phyloP scores from a whole-genome alignment of 2,113 vertebrate genomes.

The Strix aluco region DNA sequence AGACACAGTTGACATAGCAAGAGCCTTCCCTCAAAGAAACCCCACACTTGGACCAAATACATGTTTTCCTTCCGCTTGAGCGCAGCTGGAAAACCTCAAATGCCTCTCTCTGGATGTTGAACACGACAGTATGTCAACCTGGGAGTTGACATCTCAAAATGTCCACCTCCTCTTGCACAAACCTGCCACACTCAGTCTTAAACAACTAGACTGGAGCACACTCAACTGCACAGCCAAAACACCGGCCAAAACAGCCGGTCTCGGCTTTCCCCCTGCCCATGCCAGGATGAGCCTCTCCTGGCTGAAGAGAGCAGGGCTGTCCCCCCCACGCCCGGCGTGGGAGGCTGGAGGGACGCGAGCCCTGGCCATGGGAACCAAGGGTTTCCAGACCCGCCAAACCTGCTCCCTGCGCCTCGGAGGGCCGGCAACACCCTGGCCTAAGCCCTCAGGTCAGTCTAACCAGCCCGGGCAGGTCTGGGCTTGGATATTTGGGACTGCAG shows the following conservation, averaged over 20 bases:
- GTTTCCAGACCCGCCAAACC: not conserved
- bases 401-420: not conserved
- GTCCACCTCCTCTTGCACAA: not conserved
- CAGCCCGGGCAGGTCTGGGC: not conserved
- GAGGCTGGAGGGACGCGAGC: not conserved
- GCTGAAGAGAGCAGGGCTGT: not conserved
- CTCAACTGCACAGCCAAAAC: not conserved
- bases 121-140: not conserved
- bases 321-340: not conserved
- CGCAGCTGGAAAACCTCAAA: not conserved
- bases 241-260: rapidly evolving
- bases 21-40: not conserved
- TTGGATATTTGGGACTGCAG: not conserved
- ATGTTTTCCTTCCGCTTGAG: not conserved
- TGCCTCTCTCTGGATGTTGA: not conserved
- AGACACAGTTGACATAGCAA: not conserved
- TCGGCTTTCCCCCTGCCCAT: not conserved
- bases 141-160: not conserved
- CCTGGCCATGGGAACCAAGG: not conserved
- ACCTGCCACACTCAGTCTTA: not conserved
- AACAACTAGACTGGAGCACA: rapidly evolving
- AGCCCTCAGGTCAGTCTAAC: constrained; percentile 38
- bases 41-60: not conserved
- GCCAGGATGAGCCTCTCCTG: not conserved
- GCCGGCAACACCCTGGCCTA: constrained; percentile 46